A percentile compares a stretch with the other conserved stretches of the same genome.
These are phyloP conservation scores for Mesodorylaimus sp. DNA, from an alignment of 2,888 invertebrate species.

Conservation along the genomic window DNA sequence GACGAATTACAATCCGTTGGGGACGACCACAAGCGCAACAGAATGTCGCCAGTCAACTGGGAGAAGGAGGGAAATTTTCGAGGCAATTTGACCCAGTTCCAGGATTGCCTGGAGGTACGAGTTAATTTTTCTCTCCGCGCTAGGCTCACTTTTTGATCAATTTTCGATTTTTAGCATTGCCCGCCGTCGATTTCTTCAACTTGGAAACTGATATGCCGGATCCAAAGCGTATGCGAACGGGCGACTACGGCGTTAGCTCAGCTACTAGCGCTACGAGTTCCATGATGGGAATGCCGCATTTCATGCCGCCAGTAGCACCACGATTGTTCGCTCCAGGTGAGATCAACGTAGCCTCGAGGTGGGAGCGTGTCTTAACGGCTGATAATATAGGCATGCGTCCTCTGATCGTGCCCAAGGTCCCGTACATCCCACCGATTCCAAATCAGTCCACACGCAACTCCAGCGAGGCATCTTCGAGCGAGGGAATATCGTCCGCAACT, in stretches of 20 bases:
- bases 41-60: conserved; percentile 8
- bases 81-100: conserved; percentile 49
- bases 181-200: conserved; percentile 6
- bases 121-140: not conserved
- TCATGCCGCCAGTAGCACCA: not conserved
- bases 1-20: conserved; percentile 92
- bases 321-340: not conserved
- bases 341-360: no score
- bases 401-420: conserved; percentile 13
- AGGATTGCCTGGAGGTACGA: conserved; percentile 47
- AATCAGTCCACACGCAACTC: conserved; percentile 2
- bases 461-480: not conserved
- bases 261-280: no score
- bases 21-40: conserved; percentile 67
- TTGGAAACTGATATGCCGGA: conserved; percentile 9
- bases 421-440: conserved; percentile 7
- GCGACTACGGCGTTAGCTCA: not conserved
- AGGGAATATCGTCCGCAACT: not conserved
- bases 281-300: not conserved
- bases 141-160: not conserved
- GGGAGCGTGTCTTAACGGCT: no score
- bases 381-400: no score
- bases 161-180: not conserved
- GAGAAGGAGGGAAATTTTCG: conserved; percentile 20
- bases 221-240: not conserved